Evolutionary conservation across 2,888 invertebrate genomes (phyloP).

Genomic region (Trissoscelio sp.): DNA sequence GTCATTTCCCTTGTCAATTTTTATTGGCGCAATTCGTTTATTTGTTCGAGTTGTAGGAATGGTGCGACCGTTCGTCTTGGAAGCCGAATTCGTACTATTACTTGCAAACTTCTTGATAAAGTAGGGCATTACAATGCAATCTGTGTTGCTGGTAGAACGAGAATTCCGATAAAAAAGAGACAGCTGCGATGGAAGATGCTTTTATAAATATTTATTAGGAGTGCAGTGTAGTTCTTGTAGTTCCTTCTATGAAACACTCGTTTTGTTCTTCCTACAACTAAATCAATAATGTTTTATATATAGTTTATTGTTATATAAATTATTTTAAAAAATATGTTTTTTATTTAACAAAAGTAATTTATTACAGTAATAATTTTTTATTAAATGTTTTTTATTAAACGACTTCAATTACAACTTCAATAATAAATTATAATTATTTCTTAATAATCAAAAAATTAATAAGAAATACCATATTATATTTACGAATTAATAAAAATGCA

Average conservation of each 20-base stretch:
- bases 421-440: too few relatives aligned
- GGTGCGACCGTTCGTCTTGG: conserved; percentile 67
- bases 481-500: too few relatives aligned
- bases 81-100: conserved; percentile 48
- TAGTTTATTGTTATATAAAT: too few relatives aligned
- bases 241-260: conserved; percentile 56
- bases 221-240: conserved; percentile 49
- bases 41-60: conserved; percentile 57
- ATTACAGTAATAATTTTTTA: too few relatives aligned
- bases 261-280: conserved; percentile 27
- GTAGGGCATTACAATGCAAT: conserved; percentile 77
- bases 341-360: too few relatives aligned
- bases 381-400: too few relatives aligned
- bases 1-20: conserved; percentile 31
- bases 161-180: conserved; percentile 40
- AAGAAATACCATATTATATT: too few relatives aligned
- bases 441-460: too few relatives aligned
- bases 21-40: conserved; percentile 16
- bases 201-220: conserved; percentile 74
- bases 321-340: too few relatives aligned
- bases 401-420: too few relatives aligned
- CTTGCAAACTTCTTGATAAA: conserved; percentile 65
- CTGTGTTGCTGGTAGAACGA: conserved; percentile 71
- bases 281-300: too few relatives aligned
- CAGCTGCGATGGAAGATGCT: conserved; percentile 42